A percentile compares a stretch with the other conserved stretches of the same genome.
These are phyloP conservation scores for Leptinotarsa rubiginosa DNA, from an alignment of 2,888 invertebrate species.

Conservation along the genomic window DNA sequence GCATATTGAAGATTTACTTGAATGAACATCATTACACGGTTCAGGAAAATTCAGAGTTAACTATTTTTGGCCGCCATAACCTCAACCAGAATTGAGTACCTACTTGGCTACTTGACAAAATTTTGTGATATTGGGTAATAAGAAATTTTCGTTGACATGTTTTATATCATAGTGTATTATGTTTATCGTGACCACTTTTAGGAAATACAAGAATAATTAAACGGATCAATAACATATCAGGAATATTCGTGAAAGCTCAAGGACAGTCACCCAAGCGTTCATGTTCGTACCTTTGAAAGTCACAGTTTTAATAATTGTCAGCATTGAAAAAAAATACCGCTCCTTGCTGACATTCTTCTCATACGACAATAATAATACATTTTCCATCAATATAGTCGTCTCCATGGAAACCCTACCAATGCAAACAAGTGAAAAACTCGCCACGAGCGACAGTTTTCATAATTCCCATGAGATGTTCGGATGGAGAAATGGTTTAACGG, in stretches of 20 bases:
- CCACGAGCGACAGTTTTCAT: constrained; percentile 30
- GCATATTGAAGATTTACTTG: too few species aligned
- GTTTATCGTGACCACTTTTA: background rate
- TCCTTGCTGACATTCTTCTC: background rate
- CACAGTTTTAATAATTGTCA: constrained; percentile 6
- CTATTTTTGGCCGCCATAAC: too few species aligned
- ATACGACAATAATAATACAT: constrained; percentile 2
- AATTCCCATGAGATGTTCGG: constrained; percentile 48
- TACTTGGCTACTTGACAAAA: too few species aligned
- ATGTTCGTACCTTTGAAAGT: constrained; percentile 15
- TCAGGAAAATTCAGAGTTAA: too few species aligned
- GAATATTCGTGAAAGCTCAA: constrained; percentile 5
- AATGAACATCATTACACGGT: too few species aligned
- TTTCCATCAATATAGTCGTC: constrained; percentile 43
- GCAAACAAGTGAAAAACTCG: constrained; percentile 37
- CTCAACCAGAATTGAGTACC: too few species aligned
- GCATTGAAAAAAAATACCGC: constrained; percentile 10
- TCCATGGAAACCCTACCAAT: constrained; percentile 38
- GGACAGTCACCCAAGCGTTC: constrained; percentile 5
- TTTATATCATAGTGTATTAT: too few species aligned
- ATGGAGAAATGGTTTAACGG: constrained; percentile 96
- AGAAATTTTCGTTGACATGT: too few species aligned
- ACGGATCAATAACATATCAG: background rate
- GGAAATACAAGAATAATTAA: background rate
- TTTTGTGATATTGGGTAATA: too few species aligned